phyloP scores from a whole-genome alignment of 2,888 invertebrate species.

The Agapetus fuscipes region DNA sequence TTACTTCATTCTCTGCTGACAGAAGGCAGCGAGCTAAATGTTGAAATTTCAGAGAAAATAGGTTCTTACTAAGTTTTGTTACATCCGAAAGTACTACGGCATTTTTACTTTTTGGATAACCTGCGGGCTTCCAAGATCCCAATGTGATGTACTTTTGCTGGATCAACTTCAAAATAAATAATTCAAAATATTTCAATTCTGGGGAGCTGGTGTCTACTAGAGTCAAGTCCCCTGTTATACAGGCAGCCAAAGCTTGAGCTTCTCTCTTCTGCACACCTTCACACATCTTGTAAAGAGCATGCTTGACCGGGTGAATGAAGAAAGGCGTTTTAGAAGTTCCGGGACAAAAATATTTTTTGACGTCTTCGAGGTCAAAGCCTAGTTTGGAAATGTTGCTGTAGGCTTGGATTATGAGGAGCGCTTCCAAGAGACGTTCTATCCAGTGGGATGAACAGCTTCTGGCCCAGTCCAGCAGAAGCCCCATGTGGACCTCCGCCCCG shows the following conservation, averaged over 20 bases:
- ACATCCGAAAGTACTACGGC: not conserved
- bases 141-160: constrained; percentile 1
- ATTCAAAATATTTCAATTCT: constrained; percentile 7
- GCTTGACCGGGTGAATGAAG: constrained; percentile 34
- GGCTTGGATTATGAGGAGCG: constrained; percentile 40
- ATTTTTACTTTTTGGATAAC: not conserved
- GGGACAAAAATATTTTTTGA: constrained; percentile 29
- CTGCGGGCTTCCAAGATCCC: not conserved
- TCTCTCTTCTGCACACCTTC: constrained; percentile 24
- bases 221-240: constrained; percentile 21
- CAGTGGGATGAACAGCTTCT: constrained; percentile 28
- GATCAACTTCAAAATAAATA: constrained; percentile 9
- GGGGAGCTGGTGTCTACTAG: constrained; percentile 22
- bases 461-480: constrained; percentile 26
- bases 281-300: constrained; percentile 35
- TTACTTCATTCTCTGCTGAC: no score
- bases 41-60: no score
- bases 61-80: not conserved
- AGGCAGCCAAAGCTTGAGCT: not conserved
- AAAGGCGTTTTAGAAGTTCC: constrained; percentile 28
- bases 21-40: no score
- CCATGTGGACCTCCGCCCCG: constrained; percentile 8
- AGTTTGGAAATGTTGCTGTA: constrained; percentile 31
- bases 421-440: constrained; percentile 40
- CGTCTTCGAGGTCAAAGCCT: constrained; percentile 27